Evolutionary conservation across 2,113 vertebrate genomes (phyloP), one percentile per base, ranked within the genome.

Genomic region (Myrmecophaga tridactyla): DNA sequence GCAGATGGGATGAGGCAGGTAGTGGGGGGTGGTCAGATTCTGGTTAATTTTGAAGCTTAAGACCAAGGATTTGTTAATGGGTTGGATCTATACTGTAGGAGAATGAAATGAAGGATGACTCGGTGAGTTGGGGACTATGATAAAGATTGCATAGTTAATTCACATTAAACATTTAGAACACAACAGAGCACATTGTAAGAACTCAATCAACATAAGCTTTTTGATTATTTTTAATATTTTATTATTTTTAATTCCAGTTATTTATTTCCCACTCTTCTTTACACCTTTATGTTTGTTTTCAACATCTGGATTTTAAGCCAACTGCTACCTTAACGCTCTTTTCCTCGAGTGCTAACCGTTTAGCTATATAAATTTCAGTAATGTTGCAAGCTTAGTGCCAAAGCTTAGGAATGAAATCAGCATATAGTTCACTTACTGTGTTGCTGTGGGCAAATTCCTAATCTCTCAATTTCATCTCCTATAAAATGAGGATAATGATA

Each of bases 401-500:
- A 9, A 72, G n/a, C 39, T 72, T 94, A 75, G n/a, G 31, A 73
- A 46, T 78, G 63, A 89, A 83, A 86, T 89, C 82, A 72, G 82
- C 53, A 41, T 91, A 67, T 27, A 95, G 81, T 92, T 94, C 90
- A 89, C 51, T 97, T 86, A 86, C 56, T 86, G 21, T 48, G 43
- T 92, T 80, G 88, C 91, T 93, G 41, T 84, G 69, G 78, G 96
- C 91, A 93, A 94, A 91, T 86, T 86, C 78, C 95, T 96, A 89
- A 97, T 97, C 89, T 96, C 89, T 91, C 95, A 94, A 27, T 91
- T 95, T 96, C 83, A 96, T 97, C 91, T 91, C 27, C 86, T 89
- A 14, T 92, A 89, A 95, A 96, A 96, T 78, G 78, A 91, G 41
- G 86, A 86, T 97, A 93, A 95, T 95, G 89, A 95, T 96, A 94